Base-by-base conservation (phyloP, 2,113 vertebrate genomes). In the Mormyrus iriodes region DNA sequence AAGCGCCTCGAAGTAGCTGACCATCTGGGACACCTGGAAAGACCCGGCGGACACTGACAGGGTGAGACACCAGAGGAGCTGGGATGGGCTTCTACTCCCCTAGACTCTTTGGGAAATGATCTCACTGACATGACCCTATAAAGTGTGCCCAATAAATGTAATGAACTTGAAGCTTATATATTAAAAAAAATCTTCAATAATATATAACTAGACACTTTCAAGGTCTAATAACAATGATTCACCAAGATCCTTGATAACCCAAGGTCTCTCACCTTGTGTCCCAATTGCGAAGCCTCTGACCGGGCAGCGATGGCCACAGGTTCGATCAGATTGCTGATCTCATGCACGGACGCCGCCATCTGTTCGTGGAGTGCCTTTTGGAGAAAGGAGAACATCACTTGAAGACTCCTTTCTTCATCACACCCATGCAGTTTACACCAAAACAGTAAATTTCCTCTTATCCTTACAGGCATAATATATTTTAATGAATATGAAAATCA, bases 301-400 rank as follows among this genome's bases (percentile, higher is more conserved):
- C 96, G 95, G 1, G 98, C 98, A 0, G 98, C 97, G 0, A 96
- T 92, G 35, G 97, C 98, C 82, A 99, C 96, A 0, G 98, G 98
- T 85, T 99, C 98, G 0, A 99, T 99, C 90, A 99, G 93, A 93
- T 98, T 96, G 91, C 96, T 98, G 93, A 99, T 99, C 92, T 99
- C 98, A 89, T 99, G 98, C 1, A 99, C 98, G 0, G 98, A 98
- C 0, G 97, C 98, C 13, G 97, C 97, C 98, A 99, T 98, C 95
- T 99, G 98, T 91, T 97, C 97, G 89, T 99, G 98, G 90, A 99
- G 95, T 89, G 97, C 97, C 98, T 99, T 91, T 19, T 65, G 92
- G 91, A 90, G 24, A 92, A 89, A 24, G 44, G 52, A 52, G 24
- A 76, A 89, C 13, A 53, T 6, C 44, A n/a, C 12, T 31, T 55